Conservation (phyloP, 2,113 vertebrate species). For the Leptobrachium ailaonicum region DNA sequence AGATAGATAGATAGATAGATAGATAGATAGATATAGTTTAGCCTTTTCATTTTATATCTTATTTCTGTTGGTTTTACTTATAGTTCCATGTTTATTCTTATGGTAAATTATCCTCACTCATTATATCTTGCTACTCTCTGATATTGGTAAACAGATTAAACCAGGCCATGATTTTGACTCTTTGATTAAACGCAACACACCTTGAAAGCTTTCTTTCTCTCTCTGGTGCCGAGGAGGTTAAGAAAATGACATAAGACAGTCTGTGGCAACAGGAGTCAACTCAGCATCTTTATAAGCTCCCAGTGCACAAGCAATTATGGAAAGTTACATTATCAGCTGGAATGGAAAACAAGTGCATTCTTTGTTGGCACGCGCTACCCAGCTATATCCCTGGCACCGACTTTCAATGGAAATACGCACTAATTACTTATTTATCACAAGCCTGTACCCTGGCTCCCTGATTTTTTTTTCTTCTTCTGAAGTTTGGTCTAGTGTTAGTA, state of each 20-base stretch:
- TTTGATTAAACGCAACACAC: too few relatives aligned
- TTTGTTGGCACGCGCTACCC: constrained; percentile 16
- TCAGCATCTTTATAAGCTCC: constrained; percentile 7
- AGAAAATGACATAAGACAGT: not conserved
- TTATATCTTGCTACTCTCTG: too few relatives aligned
- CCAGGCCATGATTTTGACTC: too few relatives aligned
- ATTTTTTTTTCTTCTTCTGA: constrained; percentile 20
- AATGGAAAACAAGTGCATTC: constrained; percentile 37
- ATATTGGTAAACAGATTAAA: too few relatives aligned
- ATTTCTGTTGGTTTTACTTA: too few relatives aligned
- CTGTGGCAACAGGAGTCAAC: constrained; percentile 1
- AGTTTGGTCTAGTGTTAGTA: constrained; percentile 40
- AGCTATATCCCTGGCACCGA: constrained; percentile 21
- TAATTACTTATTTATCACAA: constrained; percentile 38
- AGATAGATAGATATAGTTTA: too few relatives aligned
- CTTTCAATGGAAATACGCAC: constrained; percentile 38
- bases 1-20: too few relatives aligned
- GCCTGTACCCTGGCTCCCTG: constrained; percentile 10
- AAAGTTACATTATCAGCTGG: constrained; percentile 47
- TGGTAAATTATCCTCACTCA: too few relatives aligned
- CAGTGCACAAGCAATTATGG: constrained; percentile 33
- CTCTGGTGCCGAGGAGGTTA: not conserved
- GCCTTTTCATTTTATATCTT: too few relatives aligned
- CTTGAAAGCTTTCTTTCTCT: not conserved
- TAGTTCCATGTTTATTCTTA: too few relatives aligned